phyloP scores from a whole-genome alignment of 2,797 vertebrate genomes.

The Malacoraja senta region DNA sequence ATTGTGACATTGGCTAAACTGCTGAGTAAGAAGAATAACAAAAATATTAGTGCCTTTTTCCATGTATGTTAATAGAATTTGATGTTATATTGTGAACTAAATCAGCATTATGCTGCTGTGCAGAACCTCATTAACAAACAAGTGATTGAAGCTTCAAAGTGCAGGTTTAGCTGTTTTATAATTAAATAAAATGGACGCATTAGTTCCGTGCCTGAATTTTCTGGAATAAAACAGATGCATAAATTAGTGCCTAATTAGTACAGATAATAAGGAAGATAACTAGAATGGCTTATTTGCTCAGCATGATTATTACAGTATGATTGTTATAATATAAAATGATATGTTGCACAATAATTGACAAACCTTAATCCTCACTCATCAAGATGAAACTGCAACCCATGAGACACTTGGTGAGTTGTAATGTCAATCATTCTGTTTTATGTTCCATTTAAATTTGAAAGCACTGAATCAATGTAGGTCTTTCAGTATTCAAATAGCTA shows the following conservation, averaged over 20 bases:
- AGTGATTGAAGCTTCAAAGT: conserved; percentile 37
- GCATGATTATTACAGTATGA: conserved; percentile 36
- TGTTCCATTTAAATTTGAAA: background rate
- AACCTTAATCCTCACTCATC: conserved; percentile 9
- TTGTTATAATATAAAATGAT: conserved; percentile 33
- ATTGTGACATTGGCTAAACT: background rate
- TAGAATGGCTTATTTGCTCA: conserved; percentile 38
- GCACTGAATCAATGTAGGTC: background rate
- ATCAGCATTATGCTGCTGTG: conserved; percentile 28
- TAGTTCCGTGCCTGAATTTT: conserved; percentile 35
- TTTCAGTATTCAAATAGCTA: background rate
- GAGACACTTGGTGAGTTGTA: background rate
- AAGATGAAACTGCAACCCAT: background rate
- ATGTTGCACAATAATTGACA: conserved; percentile 32
- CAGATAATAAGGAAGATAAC: conserved; percentile 35
- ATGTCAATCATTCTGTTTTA: background rate
- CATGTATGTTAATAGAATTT: conserved; percentile 4
- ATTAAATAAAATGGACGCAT: conserved; percentile 38
- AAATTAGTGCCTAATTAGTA: conserved; percentile 38
- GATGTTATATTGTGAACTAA: conserved; percentile 31
- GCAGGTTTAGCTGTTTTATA: conserved; percentile 37
- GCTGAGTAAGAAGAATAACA: background rate
- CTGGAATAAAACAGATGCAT: conserved; percentile 36
- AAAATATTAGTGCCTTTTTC: background rate
- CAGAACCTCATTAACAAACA: conserved; percentile 36